A percentile compares a stretch with the other conserved stretches of the same genome.
Conservation (phyloP, 1,140 invertebrate species). For the Halyomorpha halys region DNA sequence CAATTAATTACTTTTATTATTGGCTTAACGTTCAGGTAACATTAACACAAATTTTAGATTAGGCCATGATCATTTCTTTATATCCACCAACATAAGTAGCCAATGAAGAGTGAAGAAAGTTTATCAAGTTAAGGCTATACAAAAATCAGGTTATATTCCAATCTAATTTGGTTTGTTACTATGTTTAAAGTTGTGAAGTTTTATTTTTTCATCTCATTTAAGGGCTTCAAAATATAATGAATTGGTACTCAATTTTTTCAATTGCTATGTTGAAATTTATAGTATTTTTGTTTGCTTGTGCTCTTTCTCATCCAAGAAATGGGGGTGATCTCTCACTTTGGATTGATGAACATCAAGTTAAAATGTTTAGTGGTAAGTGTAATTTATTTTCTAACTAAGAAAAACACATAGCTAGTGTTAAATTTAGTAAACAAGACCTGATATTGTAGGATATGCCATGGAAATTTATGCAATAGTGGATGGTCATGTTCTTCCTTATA, state of each 20-base stretch:
- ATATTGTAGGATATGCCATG: constrained; percentile 62
- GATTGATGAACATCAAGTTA: constrained; percentile 79
- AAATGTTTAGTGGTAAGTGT: constrained; percentile 72
- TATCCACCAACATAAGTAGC: no score
- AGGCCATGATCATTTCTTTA: no score
- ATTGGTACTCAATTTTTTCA: neutral
- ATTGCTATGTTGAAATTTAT: constrained; percentile 7
- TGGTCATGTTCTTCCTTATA: constrained; percentile 70
- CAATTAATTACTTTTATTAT: no score
- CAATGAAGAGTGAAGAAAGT: no score
- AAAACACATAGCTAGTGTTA: neutral
- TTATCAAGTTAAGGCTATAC: no score
- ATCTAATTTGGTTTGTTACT: no score
- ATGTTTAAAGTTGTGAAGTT: no score
- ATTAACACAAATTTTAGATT: no score
- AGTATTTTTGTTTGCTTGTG: constrained; percentile 19
- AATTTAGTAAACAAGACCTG: constrained; percentile 24
- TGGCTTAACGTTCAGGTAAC: no score
- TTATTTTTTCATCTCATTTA: no score
- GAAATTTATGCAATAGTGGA: constrained; percentile 80
- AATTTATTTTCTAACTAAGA: constrained; percentile 8
- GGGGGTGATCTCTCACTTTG: constrained; percentile 64
- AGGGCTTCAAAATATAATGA: neutral
- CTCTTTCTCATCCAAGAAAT: constrained; percentile 1
- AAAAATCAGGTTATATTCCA: no score